Evolutionary conservation across 1,140 invertebrate genomes (phyloP).

Genomic region (Antheraea mylitta): DNA sequence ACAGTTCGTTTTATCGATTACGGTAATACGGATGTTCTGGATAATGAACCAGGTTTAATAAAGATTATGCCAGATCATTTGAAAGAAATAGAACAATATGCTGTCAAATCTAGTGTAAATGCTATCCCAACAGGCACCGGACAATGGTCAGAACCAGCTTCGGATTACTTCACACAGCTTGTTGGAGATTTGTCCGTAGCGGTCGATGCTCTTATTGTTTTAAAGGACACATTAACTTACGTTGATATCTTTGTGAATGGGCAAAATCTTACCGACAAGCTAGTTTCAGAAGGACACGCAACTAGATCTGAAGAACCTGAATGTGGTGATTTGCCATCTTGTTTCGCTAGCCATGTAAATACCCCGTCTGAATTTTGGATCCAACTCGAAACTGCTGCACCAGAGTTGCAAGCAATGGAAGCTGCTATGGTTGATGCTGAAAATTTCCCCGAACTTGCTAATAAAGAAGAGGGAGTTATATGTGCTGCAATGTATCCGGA

Average conservation of each 20-base stretch:
- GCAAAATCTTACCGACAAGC: slow-evolving; percentile 80
- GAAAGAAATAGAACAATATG: slow-evolving; percentile 77
- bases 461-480: slow-evolving; percentile 79
- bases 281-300: slow-evolving; percentile 79
- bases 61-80: slow-evolving; percentile 80
- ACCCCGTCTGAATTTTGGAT: slow-evolving; percentile 86
- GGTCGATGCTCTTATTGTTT: slow-evolving; percentile 77
- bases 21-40: slow-evolving; percentile 87
- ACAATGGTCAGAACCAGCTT: slow-evolving; percentile 83
- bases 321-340: slow-evolving; percentile 75
- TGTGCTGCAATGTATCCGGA: slow-evolving; percentile 85
- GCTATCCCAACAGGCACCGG: slow-evolving; percentile 81
- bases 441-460: slow-evolving; percentile 74
- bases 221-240: slow-evolving; percentile 82
- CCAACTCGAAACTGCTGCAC: slow-evolving; percentile 81
- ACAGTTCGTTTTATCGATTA: slow-evolving; percentile 91
- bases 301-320: slow-evolving; percentile 71
- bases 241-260: slow-evolving; percentile 83
- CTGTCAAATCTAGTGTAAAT: slow-evolving; percentile 82
- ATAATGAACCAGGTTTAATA: slow-evolving; percentile 79
- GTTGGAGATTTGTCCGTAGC: slow-evolving; percentile 59
- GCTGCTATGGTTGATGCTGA: slow-evolving; percentile 79
- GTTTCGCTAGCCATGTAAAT: slow-evolving; percentile 84
- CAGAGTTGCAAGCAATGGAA: slow-evolving; percentile 82
- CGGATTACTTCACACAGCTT: slow-evolving; percentile 79